These are phyloP conservation scores for Catocala fraxini DNA, from an alignment of 2,888 invertebrate genomes.

Conservation along the genomic window DNA sequence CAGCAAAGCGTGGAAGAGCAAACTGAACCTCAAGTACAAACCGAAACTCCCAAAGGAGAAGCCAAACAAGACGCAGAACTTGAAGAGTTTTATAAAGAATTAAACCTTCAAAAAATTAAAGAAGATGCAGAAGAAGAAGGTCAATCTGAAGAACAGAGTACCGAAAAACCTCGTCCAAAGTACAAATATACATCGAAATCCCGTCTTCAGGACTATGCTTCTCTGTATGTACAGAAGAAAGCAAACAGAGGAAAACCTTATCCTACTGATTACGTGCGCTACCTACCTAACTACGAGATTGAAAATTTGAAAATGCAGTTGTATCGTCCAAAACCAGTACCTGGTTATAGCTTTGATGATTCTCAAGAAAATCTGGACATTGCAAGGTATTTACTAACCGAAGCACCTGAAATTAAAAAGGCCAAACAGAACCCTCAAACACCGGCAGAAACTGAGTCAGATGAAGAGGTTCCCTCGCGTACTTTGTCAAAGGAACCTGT, in stretches of 20 bases:
- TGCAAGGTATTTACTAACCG: slow-evolving; percentile 1
- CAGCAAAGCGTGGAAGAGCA: slow-evolving; percentile 37
- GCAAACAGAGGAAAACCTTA: slow-evolving; percentile 25
- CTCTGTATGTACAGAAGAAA: slow-evolving; percentile 39
- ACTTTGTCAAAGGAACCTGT: not conserved
- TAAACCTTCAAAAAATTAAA: slow-evolving; percentile 40
- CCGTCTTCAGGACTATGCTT: slow-evolving; percentile 24
- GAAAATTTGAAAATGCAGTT: slow-evolving; percentile 37
- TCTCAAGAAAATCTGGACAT: slow-evolving; percentile 7
- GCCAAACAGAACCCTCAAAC: not conserved
- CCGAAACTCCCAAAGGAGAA: slow-evolving; percentile 27
- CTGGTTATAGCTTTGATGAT: slow-evolving; percentile 19
- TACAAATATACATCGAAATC: slow-evolving; percentile 32
- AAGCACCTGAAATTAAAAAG: not conserved
- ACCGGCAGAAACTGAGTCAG: not conserved
- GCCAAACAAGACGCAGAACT: slow-evolving; percentile 19
- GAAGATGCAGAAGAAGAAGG: slow-evolving; percentile 22
- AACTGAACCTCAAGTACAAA: slow-evolving; percentile 25
- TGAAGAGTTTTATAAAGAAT: slow-evolving; percentile 38
- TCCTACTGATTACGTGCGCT: slow-evolving; percentile 44
- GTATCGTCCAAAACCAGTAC: slow-evolving; percentile 23
- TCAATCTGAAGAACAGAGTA: slow-evolving; percentile 33
- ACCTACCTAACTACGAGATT: slow-evolving; percentile 43
- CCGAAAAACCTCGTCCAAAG: slow-evolving; percentile 30
- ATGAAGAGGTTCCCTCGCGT: not conserved